Evolutionary conservation across 1,140 invertebrate genomes (phyloP).

Genomic region (Trichonephila clavata): DNA sequence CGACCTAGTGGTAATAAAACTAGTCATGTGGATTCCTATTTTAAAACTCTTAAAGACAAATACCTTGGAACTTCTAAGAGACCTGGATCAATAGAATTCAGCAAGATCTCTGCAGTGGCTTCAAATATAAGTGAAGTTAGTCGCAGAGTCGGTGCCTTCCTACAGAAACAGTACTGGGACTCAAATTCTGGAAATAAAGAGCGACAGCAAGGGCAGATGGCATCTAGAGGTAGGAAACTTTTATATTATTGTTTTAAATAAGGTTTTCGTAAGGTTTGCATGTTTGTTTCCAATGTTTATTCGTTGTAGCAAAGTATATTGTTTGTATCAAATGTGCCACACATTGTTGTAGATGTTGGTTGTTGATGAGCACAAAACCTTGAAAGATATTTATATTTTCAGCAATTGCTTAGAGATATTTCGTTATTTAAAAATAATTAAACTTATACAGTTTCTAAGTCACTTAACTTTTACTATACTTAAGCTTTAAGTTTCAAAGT

Average conservation of each 20-base stretch:
- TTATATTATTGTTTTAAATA: background rate
- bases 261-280: background rate
- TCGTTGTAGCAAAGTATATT: too few species aligned
- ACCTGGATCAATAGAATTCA: background rate
- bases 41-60: background rate
- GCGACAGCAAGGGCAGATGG: background rate
- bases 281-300: background rate
- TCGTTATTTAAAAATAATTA: too few species aligned
- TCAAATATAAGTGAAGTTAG: conserved; percentile 66
- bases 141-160: conserved; percentile 36
- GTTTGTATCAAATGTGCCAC: too few species aligned
- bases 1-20: background rate
- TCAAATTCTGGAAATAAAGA: conserved; percentile 4
- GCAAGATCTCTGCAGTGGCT: conserved; percentile 55
- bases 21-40: background rate
- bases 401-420: too few species aligned
- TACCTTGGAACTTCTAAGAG: background rate
- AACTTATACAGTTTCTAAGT: too few species aligned
- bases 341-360: too few species aligned
- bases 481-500: too few species aligned
- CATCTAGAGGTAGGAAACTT: conserved; percentile 40
- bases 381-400: too few species aligned
- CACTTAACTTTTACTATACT: too few species aligned
- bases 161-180: conserved; percentile 70
- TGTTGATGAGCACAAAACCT: too few species aligned